phyloP scores from a whole-genome alignment of 2,888 invertebrate genomes.

The Tipula lateralis region DNA sequence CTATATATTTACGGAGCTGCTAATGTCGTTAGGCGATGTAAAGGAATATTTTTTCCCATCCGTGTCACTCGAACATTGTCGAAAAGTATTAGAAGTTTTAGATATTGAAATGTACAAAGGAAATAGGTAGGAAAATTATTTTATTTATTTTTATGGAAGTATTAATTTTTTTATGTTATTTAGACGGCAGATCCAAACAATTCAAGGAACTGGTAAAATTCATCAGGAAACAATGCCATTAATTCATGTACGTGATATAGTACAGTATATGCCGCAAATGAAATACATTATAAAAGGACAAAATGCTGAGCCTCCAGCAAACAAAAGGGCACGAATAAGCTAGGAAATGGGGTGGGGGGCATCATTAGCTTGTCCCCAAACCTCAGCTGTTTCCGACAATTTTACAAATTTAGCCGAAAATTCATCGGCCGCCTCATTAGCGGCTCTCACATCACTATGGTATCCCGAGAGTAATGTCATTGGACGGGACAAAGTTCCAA shows the following conservation, averaged over 20 bases:
- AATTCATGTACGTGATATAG: slow-evolving; percentile 76
- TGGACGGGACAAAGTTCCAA: not conserved
- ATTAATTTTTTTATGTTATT: slow-evolving; percentile 24
- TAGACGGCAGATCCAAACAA: slow-evolving; percentile 70
- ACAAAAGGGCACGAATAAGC: slow-evolving; percentile 49
- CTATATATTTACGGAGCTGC: slow-evolving; percentile 71
- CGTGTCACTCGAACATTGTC: slow-evolving; percentile 67
- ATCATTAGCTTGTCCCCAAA: slow-evolving; percentile 45
- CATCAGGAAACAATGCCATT: slow-evolving; percentile 70
- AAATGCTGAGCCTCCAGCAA: slow-evolving; percentile 47
- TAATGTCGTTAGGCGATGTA: slow-evolving; percentile 78
- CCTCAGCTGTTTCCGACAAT: slow-evolving; percentile 35
- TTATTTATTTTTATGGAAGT: not conserved
- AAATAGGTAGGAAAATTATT: slow-evolving; percentile 61
- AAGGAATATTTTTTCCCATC: slow-evolving; percentile 75
- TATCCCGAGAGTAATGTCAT: not conserved
- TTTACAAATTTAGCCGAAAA: slow-evolving; percentile 30
- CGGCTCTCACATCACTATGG: slow-evolving; percentile 32
- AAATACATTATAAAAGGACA: slow-evolving; percentile 68
- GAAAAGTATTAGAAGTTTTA: slow-evolving; percentile 74
- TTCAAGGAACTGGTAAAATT: slow-evolving; percentile 70
- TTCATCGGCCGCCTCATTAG: slow-evolving; percentile 37
- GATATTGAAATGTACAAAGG: slow-evolving; percentile 75
- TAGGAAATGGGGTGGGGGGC: slow-evolving; percentile 52
- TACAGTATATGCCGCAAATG: slow-evolving; percentile 80